These are phyloP conservation scores for Aphis gossypii DNA, from an alignment of 1,140 invertebrate species.

Conservation along the genomic window DNA sequence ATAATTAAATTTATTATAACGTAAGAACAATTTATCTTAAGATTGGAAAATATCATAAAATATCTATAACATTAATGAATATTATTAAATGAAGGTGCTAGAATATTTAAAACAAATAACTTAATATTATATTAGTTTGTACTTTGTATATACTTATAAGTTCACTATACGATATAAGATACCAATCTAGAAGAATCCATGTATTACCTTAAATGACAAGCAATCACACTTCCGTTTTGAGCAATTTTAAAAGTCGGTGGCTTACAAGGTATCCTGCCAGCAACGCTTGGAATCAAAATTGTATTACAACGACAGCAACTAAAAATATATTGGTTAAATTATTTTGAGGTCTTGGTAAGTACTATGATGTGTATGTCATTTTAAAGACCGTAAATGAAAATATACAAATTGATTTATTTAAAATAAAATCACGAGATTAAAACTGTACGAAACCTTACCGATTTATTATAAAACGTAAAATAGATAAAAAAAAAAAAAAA, in stretches of 20 bases:
- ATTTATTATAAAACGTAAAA: background rate
- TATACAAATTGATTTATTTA: background rate
- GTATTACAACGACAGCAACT: slow-evolving; percentile 57
- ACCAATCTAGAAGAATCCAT: background rate
- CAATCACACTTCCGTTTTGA: slow-evolving; percentile 60
- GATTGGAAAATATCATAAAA: background rate
- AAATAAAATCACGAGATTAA: background rate
- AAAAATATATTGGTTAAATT: slow-evolving; percentile 29
- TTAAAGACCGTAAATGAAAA: background rate
- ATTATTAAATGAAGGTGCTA: background rate
- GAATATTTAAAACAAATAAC: background rate
- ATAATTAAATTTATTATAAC: background rate
- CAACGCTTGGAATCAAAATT: slow-evolving; percentile 40
- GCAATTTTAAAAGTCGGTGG: slow-evolving; percentile 59
- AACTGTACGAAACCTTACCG: no score
- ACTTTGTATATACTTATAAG: background rate
- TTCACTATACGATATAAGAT: background rate
- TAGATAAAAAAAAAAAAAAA: background rate
- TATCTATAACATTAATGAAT: no score
- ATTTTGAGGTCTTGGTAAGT: background rate
- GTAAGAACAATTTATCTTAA: no score
- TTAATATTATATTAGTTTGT: background rate
- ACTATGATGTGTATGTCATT: background rate
- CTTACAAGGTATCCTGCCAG: slow-evolving; percentile 59
- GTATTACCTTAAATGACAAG: slow-evolving; percentile 60